Conservation (phyloP, 2,888 invertebrate species). For the Cheilosia variabilis region DNA sequence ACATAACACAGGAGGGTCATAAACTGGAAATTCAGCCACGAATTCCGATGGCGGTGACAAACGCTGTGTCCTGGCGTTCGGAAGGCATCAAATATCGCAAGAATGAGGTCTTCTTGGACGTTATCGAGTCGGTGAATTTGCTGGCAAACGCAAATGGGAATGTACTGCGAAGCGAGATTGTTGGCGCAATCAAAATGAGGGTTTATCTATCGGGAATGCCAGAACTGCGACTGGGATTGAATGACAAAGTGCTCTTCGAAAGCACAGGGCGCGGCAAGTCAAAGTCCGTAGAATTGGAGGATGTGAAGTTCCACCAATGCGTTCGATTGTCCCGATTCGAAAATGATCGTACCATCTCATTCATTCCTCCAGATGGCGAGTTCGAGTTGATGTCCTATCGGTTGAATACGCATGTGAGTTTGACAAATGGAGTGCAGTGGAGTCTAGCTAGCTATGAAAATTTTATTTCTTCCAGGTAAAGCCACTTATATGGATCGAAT, state of each 20-base stretch:
- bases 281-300: constrained; percentile 98
- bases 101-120: constrained; percentile 99
- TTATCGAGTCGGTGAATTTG: constrained; percentile 98
- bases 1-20: constrained; percentile 99
- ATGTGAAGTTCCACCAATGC: constrained; percentile 99
- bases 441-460: neutral
- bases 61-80: constrained; percentile 99
- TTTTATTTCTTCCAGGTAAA: constrained; percentile 85
- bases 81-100: constrained; percentile 99
- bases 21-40: constrained; percentile 98
- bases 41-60: constrained; percentile 99
- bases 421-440: too few relatives aligned
- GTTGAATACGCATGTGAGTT: constrained; percentile 93
- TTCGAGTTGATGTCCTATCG: constrained; percentile 99
- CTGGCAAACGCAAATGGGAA: constrained; percentile 98
- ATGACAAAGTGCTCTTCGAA: constrained; percentile 99
- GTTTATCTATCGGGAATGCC: constrained; percentile 99
- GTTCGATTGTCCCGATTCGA: constrained; percentile 98
- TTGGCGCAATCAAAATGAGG: constrained; percentile 99
- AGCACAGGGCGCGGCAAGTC: constrained; percentile 98
- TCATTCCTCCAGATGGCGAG: constrained; percentile 99
- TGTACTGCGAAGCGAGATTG: constrained; percentile 98
- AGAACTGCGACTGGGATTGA: constrained; percentile 96
- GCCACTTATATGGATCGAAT: constrained; percentile 99
- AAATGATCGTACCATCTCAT: constrained; percentile 98